These are phyloP conservation scores for Tetropium fuscum DNA, from an alignment of 2,888 invertebrate species.

Conservation along the genomic window DNA sequence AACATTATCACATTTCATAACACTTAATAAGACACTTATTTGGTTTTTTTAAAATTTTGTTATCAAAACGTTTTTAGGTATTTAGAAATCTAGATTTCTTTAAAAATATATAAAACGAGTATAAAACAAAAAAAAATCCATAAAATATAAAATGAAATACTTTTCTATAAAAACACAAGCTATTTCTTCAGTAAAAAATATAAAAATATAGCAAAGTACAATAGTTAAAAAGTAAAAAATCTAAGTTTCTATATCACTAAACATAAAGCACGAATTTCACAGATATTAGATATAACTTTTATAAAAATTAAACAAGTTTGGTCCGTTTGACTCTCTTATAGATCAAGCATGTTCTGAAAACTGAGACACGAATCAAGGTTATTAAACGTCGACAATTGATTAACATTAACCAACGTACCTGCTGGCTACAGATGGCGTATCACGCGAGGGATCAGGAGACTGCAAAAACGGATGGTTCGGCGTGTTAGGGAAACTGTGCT, in stretches of 20 bases:
- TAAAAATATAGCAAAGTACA: conserved; percentile 31
- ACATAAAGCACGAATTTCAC: conserved; percentile 43
- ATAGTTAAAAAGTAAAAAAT: conserved; percentile 26
- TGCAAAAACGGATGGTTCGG: conserved; percentile 78
- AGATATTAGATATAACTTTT: conserved; percentile 27
- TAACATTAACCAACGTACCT: conserved; percentile 68
- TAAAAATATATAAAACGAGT: too few relatives aligned
- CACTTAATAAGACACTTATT: too few relatives aligned
- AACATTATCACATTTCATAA: too few relatives aligned
- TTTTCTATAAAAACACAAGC: conserved; percentile 21
- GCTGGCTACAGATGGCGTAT: conserved; percentile 82
- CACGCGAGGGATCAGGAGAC: conserved; percentile 80
- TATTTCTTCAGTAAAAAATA: conserved; percentile 18
- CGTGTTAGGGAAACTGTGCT: conserved; percentile 72
- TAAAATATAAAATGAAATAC: conserved; percentile 28
- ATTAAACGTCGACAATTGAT: conserved; percentile 24
- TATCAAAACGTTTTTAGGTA: too few relatives aligned
- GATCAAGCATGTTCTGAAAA: conserved; percentile 63
- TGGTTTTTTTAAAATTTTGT: too few relatives aligned
- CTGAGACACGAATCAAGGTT: conserved; percentile 47
- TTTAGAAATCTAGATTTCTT: too few relatives aligned
- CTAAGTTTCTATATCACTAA: conserved; percentile 33
- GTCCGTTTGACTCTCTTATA: conserved; percentile 48
- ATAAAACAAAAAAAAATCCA: conserved; percentile 1
- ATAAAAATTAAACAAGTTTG: conserved; percentile 21